phyloP scores from a whole-genome alignment of 2,888 invertebrate species.

The Tetrapedia diversipes region DNA sequence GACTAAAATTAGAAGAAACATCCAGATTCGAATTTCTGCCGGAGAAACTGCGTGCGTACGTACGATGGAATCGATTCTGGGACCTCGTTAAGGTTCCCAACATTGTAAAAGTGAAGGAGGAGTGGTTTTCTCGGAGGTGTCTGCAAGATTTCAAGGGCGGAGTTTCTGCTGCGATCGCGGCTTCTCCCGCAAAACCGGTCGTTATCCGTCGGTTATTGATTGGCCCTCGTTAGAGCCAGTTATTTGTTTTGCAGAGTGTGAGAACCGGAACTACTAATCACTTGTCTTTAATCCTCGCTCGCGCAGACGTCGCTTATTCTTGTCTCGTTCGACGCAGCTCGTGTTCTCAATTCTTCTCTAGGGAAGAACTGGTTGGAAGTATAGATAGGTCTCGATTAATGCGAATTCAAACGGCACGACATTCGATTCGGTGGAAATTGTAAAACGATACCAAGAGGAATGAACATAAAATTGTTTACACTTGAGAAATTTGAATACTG shows the following conservation, averaged over 20 bases:
- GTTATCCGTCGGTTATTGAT: conserved; percentile 80
- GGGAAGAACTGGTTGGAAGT: no score
- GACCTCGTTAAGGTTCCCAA: conserved; percentile 59
- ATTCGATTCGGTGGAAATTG: no score
- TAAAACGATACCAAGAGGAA: no score
- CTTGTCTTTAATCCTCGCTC: conserved; percentile 41
- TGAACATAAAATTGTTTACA: no score
- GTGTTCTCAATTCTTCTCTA: neutral
- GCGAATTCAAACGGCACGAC: no score
- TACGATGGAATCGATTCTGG: conserved; percentile 24
- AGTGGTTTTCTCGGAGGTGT: conserved; percentile 62
- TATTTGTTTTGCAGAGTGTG: conserved; percentile 75
- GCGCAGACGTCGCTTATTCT: conserved; percentile 27
- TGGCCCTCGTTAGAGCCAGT: conserved; percentile 76
- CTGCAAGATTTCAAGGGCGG: conserved; percentile 76
- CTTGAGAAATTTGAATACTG: no score
- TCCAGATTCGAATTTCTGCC: neutral
- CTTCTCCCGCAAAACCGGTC: conserved; percentile 74
- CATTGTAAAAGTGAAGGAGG: conserved; percentile 45
- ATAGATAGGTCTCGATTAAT: no score
- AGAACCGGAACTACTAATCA: conserved; percentile 75
- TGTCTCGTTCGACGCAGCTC: conserved; percentile 19
- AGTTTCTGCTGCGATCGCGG: conserved; percentile 73
- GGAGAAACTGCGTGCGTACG: no score
- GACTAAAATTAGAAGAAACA: neutral